These are phyloP conservation scores for Pyrrhia umbra DNA, from an alignment of 2,888 invertebrate genomes.

Conservation along the genomic window DNA sequence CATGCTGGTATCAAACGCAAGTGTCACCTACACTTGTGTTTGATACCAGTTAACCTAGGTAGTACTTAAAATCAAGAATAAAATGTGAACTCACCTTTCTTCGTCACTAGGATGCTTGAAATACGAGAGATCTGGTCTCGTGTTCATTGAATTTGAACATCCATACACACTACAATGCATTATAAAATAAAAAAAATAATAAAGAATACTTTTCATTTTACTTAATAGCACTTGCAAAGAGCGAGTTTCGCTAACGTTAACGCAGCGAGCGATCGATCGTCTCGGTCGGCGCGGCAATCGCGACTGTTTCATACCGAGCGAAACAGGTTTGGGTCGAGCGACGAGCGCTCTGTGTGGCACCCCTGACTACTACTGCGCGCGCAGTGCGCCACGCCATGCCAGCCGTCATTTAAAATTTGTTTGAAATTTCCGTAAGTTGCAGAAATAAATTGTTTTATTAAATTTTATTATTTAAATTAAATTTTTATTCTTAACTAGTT, in stretches of 20 bases:
- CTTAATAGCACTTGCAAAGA: neutral
- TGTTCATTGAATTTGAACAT: constrained; percentile 15
- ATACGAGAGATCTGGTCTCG: constrained; percentile 26
- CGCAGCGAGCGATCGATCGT: neutral
- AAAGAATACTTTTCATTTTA: no score
- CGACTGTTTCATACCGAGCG: constrained; percentile 39
- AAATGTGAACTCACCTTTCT: constrained; percentile 7
- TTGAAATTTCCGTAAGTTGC: no score
- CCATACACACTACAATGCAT: constrained; percentile 29
- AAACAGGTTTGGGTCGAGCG: constrained; percentile 22
- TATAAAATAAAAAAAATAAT: constrained; percentile 7
- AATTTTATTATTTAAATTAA: no score
- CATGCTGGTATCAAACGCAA: no score
- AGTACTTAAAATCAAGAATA: neutral
- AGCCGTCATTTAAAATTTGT: no score
- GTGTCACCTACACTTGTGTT: no score
- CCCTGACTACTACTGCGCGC: neutral
- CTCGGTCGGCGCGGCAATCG: constrained; percentile 14
- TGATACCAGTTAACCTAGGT: no score
- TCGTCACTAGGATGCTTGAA: constrained; percentile 17
- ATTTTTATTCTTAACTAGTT: no score
- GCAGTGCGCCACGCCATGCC: neutral
- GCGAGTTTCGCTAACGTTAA: neutral
- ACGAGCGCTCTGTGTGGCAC: neutral
- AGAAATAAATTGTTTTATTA: no score